Conservation (phyloP, 2,888 invertebrate species). For the Hecatera dysodea region DNA sequence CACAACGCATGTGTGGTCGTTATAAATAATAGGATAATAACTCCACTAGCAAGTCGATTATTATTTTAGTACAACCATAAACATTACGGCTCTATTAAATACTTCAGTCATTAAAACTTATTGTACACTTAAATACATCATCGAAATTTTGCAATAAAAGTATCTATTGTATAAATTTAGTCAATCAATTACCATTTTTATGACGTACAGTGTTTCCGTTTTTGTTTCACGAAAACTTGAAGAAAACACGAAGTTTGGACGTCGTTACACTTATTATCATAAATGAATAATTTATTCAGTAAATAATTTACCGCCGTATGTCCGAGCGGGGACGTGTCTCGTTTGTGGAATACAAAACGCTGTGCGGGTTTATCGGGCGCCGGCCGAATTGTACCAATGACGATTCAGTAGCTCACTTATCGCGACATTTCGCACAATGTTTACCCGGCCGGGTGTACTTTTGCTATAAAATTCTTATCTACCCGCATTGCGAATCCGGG, state of each 20-base stretch:
- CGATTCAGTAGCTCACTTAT: conserved; percentile 74
- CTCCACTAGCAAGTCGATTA: conserved; percentile 34
- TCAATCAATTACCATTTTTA: conserved; percentile 35
- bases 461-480: conserved; percentile 87
- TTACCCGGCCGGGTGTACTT: conserved; percentile 75
- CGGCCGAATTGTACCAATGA: conserved; percentile 57
- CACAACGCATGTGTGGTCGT: conserved; percentile 14
- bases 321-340: conserved; percentile 54
- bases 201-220: conserved; percentile 12
- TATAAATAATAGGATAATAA: conserved; percentile 49
- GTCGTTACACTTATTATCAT: conserved; percentile 72
- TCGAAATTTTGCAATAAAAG: conserved; percentile 12
- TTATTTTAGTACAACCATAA: conserved; percentile 43
- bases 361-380: conserved; percentile 44
- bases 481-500: conserved; percentile 85
- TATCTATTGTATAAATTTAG: not conserved
- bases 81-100: conserved; percentile 34
- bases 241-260: conserved; percentile 68
- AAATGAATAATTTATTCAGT: conserved; percentile 75
- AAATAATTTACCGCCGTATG: conserved; percentile 55
- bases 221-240: conserved; percentile 31
- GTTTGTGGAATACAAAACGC: conserved; percentile 46
- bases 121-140: conserved; percentile 33
- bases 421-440: conserved; percentile 77
- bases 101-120: conserved; percentile 41